phyloP scores from a whole-genome alignment of 2,113 vertebrate genomes.

The Aptenodytes forsteri region DNA sequence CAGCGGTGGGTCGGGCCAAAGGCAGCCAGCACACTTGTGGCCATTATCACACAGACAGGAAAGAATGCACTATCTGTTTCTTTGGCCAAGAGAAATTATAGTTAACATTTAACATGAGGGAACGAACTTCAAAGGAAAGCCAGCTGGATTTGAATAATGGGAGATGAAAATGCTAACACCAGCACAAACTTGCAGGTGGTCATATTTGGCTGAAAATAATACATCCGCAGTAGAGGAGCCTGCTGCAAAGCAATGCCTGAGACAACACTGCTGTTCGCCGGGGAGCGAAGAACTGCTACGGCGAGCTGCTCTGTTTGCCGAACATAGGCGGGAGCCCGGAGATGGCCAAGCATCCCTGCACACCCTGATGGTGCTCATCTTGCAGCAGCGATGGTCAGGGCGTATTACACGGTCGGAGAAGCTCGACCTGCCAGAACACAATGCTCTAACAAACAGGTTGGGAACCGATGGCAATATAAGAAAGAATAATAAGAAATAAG shows the following conservation, averaged over 20 bases:
- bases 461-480: neutral
- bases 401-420: accelerated
- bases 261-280: neutral
- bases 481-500: too few relatives aligned
- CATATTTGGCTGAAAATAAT: slow-evolving; percentile 30
- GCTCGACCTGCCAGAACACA: neutral
- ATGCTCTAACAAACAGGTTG: neutral
- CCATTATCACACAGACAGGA: slow-evolving; percentile 63
- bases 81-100: slow-evolving; percentile 68
- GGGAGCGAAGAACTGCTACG: neutral
- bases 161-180: slow-evolving; percentile 68
- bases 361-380: accelerated
- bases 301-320: neutral
- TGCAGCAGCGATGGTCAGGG: neutral
- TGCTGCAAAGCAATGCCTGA: neutral
- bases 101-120: slow-evolving; percentile 71
- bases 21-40: slow-evolving; percentile 39
- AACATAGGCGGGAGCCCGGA: accelerated
- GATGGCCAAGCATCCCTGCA: neutral
- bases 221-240: neutral
- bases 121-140: slow-evolving; percentile 73
- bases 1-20: slow-evolving; percentile 19
- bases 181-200: slow-evolving; percentile 76
- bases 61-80: slow-evolving; percentile 60
- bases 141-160: slow-evolving; percentile 71